Evolutionary conservation across 2,888 invertebrate species (phyloP), one percentile per base, ranked within the genome.

Genomic region (Parnassius mnemosyne): DNA sequence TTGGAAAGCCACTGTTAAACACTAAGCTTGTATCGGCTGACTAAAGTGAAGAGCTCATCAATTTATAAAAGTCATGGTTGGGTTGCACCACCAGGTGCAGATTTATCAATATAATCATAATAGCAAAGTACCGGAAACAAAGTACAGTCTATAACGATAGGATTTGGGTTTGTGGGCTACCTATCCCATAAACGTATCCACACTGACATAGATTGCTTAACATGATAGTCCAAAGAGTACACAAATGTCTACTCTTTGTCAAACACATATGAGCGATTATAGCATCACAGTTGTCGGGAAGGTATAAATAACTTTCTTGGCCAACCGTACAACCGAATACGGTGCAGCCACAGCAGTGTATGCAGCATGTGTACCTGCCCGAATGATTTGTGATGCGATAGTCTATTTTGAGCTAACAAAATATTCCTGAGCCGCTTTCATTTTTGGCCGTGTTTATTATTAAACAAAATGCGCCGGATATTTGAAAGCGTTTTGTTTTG

Each of bases 371-470:
- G 74, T 81, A 84, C 84, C 83, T 85, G 84, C 76, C 70, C 67
- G 69, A 80, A 80, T 83, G 85, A 87, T 86, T 84, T 82, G 83
- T 84, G 79, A 77, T 73, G 72, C 78, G 85, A 87, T 85, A 88
- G 85, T 62, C 87, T 89, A 89, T 91, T 90, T 85, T 73, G 74
- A 82, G 81, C 80, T 79, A 83, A 80, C 78, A 74, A 84, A 88
- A 87, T 85, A 85, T 81, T 79, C 79, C 77, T 71, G 77, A 68
- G 71, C 80, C 77, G 82, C 83, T 88, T 89, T 88, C 84, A 77
- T 84, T 89, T 89, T 86, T 80, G 74, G 69, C 76, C 73, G 75
- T 74, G 77, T 80, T 78, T 73, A 79, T 85, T 78, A 82, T 87
- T 82, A 86, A 86, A 89, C 83, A 84, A 78, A 75, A 77, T 71